Evolutionary conservation across 2,888 invertebrate genomes (phyloP), one percentile per base, ranked within the genome.

Genomic region (Quadriops clusia): DNA sequence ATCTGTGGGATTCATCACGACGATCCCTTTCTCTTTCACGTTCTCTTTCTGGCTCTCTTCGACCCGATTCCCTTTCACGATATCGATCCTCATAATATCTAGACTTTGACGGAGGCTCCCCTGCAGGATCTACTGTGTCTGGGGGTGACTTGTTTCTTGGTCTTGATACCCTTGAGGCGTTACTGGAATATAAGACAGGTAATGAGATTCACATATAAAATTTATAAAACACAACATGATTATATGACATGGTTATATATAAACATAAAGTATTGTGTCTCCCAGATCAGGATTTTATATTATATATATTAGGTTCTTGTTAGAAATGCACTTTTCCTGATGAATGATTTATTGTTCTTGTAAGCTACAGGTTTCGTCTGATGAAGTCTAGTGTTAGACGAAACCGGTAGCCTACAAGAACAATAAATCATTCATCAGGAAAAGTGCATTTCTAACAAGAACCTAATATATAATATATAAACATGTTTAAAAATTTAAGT

Each of bases 11-110:
- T 58, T 67, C 80, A 26, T 74, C 73, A 26, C 75, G 65, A 45
- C 76, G 67, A 49, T 77, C 76, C 11, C 75, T 66, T 47, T 75
- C 74, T 28, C 75, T 63, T 35, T 74, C 73, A 11, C 73, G 63
- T 41, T 77, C 76, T 32, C 73, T 67, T 46, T 71, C 68, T 33
- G 68, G 57, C 51, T 70, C 70, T 25, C 68, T 57, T 43, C 74
- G 66, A 33, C 71, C 62, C 38, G 67, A 64, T 40, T 70, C 69
- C 30, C 74, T 63, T 47, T 77, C 77, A 40, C 80, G 73, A 65
- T 89, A 87, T 38, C 87, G 72, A 61, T 89, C 87, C 46, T 89
- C 87, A 62, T 89, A 87, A 67, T 89, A 89, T 36, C 77, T 72
- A 34, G 68, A 64, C 62, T 74, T 67, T 46, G 68, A 50, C 47